A percentile compares a stretch with the other conserved stretches of the same genome.
These are phyloP conservation scores for Salarias fasciatus DNA, from an alignment of 2,797 vertebrate genomes.

Conservation along the genomic window DNA sequence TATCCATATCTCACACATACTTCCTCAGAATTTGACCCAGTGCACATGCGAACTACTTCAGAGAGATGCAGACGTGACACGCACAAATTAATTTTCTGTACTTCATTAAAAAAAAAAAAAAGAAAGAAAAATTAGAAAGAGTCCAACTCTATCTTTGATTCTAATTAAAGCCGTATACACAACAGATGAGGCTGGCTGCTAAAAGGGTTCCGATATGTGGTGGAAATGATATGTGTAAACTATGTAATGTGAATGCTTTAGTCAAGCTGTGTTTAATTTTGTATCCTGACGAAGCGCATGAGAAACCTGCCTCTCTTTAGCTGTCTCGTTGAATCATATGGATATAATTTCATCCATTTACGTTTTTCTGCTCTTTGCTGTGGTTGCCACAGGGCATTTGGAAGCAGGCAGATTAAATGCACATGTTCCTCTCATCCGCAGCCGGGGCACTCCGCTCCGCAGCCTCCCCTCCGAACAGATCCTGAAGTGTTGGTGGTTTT, in stretches of 20 bases:
- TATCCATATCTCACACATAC: slow-evolving; percentile 43
- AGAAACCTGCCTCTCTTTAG: slow-evolving; percentile 87
- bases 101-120: slow-evolving; percentile 9
- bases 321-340: slow-evolving; percentile 90
- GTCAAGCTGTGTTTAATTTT: slow-evolving; percentile 89
- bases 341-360: slow-evolving; percentile 91
- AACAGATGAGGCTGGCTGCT: slow-evolving; percentile 76
- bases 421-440: slow-evolving; percentile 84
- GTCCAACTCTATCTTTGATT: slow-evolving; percentile 60
- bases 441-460: slow-evolving; percentile 77
- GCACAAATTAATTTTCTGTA: slow-evolving; percentile 57
- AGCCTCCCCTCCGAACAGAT: slow-evolving; percentile 79
- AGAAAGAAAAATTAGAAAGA: too few species aligned
- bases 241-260: slow-evolving; percentile 86
- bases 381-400: slow-evolving; percentile 88
- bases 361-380: slow-evolving; percentile 86
- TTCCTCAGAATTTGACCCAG: neutral
- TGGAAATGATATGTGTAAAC: slow-evolving; percentile 90
- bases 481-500: slow-evolving; percentile 85
- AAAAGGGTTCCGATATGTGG: slow-evolving; percentile 74
- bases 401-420: slow-evolving; percentile 88
- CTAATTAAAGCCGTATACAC: slow-evolving; percentile 68
- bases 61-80: slow-evolving; percentile 37
- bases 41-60: slow-evolving; percentile 16
- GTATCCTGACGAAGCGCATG: slow-evolving; percentile 86